These are phyloP conservation scores for Mionectes macconnelli DNA, from an alignment of 2,113 vertebrate genomes.

Conservation along the genomic window DNA sequence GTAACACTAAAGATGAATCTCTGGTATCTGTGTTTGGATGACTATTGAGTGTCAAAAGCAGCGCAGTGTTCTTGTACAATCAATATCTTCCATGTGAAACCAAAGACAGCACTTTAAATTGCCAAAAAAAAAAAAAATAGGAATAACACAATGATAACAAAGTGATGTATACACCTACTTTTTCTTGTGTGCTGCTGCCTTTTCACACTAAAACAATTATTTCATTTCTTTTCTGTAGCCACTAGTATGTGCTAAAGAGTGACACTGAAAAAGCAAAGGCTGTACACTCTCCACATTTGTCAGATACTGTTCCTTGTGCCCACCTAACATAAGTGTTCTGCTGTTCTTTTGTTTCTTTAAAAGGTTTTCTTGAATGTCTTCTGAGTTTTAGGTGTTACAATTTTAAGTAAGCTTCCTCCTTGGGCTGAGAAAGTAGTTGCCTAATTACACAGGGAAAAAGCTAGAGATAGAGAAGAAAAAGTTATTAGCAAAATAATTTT, in stretches of 20 bases:
- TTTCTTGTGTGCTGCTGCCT: neutral
- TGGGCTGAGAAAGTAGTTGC: neutral
- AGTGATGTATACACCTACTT: neutral
- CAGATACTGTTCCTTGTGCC: neutral
- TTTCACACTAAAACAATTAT: neutral
- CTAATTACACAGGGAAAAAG: neutral
- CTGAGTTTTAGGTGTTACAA: neutral
- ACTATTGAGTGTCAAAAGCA: neutral
- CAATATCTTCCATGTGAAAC: slow-evolving; percentile 25
- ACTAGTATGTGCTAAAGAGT: neutral
- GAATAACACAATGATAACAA: neutral
- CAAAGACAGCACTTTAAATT: neutral
- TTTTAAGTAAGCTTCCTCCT: neutral
- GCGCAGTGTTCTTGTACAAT: neutral
- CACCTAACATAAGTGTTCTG: neutral
- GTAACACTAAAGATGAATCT: neutral
- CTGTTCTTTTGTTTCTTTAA: neutral
- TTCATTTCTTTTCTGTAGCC: neutral
- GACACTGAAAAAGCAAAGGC: neutral
- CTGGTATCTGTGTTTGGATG: neutral
- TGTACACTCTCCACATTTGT: neutral
- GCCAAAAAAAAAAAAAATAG: neutral
- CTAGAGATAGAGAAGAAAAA: neutral
- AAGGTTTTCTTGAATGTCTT: neutral
- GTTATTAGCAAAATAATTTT: neutral